Evolutionary conservation across 2,113 vertebrate species (phyloP).

Genomic region (Pionites leucogaster): DNA sequence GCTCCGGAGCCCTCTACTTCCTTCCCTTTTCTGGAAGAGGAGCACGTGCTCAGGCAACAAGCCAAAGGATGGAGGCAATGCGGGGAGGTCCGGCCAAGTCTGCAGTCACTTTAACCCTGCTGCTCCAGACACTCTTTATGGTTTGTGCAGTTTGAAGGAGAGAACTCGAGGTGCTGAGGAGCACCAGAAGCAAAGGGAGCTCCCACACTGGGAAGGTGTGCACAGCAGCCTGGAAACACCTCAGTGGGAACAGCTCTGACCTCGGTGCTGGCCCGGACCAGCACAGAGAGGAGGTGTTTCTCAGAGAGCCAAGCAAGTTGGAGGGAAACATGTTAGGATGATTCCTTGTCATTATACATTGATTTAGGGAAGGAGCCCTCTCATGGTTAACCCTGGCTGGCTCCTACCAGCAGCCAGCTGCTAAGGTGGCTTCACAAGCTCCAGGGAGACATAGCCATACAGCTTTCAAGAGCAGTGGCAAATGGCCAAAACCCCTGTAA

Average conservation of each 20-base stretch:
- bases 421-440: background rate
- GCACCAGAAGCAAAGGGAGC: background rate
- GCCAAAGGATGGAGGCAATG: background rate
- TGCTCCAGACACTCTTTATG: background rate
- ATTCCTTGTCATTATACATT: rapidly evolving
- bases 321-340: background rate
- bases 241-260: background rate
- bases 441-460: background rate
- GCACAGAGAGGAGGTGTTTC: background rate
- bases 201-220: background rate
- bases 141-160: background rate
- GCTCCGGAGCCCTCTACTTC: slow-evolving; percentile 15
- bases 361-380: background rate
- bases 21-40: slow-evolving; percentile 28
- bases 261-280: rapidly evolving
- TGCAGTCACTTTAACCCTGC: background rate
- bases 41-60: slow-evolving; percentile 2
- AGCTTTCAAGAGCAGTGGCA: background rate
- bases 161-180: background rate
- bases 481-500: background rate
- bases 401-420: background rate
- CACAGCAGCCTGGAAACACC: background rate
- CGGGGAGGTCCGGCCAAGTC: background rate
- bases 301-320: background rate
- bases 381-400: background rate